phyloP scores from a whole-genome alignment of 64 coral and sea anemone genomes.

The Montipora foliosa region DNA sequence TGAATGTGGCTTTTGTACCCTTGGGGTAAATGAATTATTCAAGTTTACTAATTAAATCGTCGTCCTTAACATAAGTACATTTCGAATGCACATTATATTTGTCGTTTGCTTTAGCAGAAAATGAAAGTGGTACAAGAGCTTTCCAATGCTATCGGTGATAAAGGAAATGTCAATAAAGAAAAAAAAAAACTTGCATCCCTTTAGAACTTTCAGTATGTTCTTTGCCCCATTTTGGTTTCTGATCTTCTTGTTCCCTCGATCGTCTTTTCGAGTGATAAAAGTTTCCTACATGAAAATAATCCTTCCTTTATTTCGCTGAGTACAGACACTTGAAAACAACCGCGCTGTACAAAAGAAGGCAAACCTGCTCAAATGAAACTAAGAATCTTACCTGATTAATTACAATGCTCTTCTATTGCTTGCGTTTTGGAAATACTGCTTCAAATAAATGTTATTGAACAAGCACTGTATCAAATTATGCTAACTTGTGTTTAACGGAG shows the following conservation, averaged over 20 bases:
- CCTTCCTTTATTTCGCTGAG: conserved; percentile 17
- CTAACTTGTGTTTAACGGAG: neutral
- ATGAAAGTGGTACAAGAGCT: too few species aligned
- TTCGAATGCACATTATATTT: neutral
- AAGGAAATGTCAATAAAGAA: too few species aligned
- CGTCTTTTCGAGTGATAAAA: conserved; percentile 10
- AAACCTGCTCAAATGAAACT: neutral
- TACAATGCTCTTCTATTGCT: neutral
- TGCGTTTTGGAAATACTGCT: neutral
- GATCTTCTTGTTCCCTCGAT: neutral
- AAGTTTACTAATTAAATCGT: conserved; percentile 18
- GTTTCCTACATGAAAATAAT: conserved; percentile 26
- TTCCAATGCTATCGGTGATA: too few species aligned
- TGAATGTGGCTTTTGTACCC: conserved; percentile 29
- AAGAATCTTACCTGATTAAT: neutral
- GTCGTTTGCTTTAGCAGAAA: too few species aligned
- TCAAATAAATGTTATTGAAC: neutral
- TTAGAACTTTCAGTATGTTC: neutral
- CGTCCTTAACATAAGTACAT: neutral
- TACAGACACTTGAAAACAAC: conserved; percentile 11
- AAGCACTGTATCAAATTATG: neutral
- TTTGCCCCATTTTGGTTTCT: neutral
- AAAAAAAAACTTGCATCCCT: too few species aligned
- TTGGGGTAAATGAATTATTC: conserved; percentile 41
- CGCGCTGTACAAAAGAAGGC: neutral